These are phyloP conservation scores for Bufo bufo DNA, from an alignment of 2,113 vertebrate genomes.

Conservation along the genomic window DNA sequence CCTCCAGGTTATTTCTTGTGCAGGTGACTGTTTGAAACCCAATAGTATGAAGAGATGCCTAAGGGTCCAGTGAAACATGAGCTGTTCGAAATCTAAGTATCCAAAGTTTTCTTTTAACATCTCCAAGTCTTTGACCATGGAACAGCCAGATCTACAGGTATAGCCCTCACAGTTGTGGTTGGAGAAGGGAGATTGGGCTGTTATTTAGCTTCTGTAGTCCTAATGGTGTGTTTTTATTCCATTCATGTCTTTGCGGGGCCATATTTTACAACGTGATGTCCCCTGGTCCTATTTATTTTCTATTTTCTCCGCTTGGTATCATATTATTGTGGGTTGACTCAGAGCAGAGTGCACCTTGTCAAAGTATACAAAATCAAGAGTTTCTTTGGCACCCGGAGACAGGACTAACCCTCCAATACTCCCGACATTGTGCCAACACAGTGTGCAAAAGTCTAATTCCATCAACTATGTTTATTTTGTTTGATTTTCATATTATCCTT, in stretches of 20 bases:
- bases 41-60: neutral
- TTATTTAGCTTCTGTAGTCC: neutral
- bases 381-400: neutral
- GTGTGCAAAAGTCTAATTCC: constrained; percentile 69
- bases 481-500: constrained; percentile 69
- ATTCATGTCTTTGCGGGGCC: neutral
- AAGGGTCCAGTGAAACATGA: neutral
- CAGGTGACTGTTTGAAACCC: no score
- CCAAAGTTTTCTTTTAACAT: neutral
- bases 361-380: constrained; percentile 2
- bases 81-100: neutral
- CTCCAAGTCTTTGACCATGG: neutral
- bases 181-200: neutral
- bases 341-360: neutral
- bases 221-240: neutral
- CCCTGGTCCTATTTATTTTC: neutral
- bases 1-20: no score
- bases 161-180: neutral
- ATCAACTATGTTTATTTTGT: constrained; percentile 74
- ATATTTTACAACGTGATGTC: neutral
- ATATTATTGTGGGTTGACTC: neutral
- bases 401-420: constrained; percentile 64
- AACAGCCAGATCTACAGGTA: neutral
- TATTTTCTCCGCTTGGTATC: neutral
- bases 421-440: constrained; percentile 66